phyloP scores from a whole-genome alignment of 2,888 invertebrate species.

The Tuberolachnus salignus region DNA sequence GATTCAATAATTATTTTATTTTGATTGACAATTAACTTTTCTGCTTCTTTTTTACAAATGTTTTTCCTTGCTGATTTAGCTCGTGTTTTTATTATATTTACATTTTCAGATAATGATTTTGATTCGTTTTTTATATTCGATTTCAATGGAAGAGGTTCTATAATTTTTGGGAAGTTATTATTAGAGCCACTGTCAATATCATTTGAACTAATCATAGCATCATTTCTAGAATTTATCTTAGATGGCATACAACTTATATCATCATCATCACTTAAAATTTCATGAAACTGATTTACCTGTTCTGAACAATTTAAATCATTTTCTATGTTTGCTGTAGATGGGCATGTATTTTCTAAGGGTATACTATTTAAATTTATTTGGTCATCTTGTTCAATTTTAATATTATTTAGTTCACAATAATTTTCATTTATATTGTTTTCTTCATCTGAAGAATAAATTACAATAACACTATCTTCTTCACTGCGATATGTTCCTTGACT shows the following conservation, averaged over 20 bases:
- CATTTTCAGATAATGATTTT: slow-evolving; percentile 23
- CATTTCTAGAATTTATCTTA: background rate
- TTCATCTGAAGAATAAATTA: slow-evolving; percentile 42
- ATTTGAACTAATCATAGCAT: background rate
- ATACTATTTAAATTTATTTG: background rate
- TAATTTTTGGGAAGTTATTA: slow-evolving; percentile 26
- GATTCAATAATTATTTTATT: slow-evolving; percentile 42
- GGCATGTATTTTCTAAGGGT: background rate
- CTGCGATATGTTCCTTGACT: slow-evolving; percentile 43
- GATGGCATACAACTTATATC: background rate
- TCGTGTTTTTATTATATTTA: slow-evolving; percentile 42
- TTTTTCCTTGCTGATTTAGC: slow-evolving; percentile 22
- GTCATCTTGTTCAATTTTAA: slow-evolving; percentile 2
- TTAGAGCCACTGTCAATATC: slow-evolving; percentile 18
- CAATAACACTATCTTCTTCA: slow-evolving; percentile 49
- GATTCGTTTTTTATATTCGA: background rate
- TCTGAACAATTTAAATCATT: background rate
- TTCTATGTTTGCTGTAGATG: slow-evolving; percentile 21
- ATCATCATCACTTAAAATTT: slow-evolving; percentile 18
- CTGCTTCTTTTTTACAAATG: slow-evolving; percentile 24
- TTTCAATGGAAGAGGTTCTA: slow-evolving; percentile 38
- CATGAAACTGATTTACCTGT: background rate
- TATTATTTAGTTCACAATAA: background rate
- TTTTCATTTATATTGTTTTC: slow-evolving; percentile 10
- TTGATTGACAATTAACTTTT: slow-evolving; percentile 23